Percentiles rank a stretch among this genome's conserved stretches.
Evolutionary conservation across 1,140 invertebrate species (phyloP).

Genomic region (Leptoteleia sp.): DNA sequence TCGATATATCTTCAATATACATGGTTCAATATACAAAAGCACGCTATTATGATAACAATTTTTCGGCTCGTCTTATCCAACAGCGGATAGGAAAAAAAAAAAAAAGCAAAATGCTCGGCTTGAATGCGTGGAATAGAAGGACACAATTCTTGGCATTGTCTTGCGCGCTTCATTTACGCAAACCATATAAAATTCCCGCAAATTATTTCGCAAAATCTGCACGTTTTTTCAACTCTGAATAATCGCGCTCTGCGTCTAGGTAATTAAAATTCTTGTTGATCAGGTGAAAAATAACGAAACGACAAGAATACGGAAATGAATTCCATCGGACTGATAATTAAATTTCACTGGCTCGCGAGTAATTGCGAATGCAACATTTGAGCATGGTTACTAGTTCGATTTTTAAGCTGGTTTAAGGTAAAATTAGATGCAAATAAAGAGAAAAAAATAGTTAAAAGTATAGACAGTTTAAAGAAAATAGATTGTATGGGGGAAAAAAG

Average conservation of each 20-base stretch:
- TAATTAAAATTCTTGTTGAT: constrained; percentile 31
- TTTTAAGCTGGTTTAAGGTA: too few relatives aligned
- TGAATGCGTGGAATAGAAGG: neutral
- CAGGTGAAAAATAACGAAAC: neutral
- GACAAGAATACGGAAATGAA: too few relatives aligned
- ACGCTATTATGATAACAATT: constrained; percentile 22
- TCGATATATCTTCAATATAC: constrained; percentile 34
- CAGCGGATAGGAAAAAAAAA: neutral
- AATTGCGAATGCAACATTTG: too few relatives aligned
- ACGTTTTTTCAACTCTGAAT: constrained; percentile 2
- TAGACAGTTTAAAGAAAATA: too few relatives aligned
- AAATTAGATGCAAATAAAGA: too few relatives aligned
- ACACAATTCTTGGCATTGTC: constrained; percentile 30
- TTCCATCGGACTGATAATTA: too few relatives aligned
- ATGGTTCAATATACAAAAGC: too few relatives aligned
- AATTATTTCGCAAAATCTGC: constrained; percentile 23
- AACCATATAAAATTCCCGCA: constrained; percentile 29
- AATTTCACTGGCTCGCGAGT: too few relatives aligned
- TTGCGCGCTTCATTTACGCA: constrained; percentile 39
- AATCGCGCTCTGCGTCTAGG: neutral
- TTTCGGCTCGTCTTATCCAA: constrained; percentile 20
- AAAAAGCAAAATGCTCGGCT: constrained; percentile 9
- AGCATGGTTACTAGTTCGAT: too few relatives aligned
- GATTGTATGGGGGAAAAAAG: too few relatives aligned
- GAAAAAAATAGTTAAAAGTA: too few relatives aligned